Evolutionary conservation across 2,797 vertebrate genomes (phyloP), one percentile per base, ranked within the genome.

Genomic region (Halcyon badia): DNA sequence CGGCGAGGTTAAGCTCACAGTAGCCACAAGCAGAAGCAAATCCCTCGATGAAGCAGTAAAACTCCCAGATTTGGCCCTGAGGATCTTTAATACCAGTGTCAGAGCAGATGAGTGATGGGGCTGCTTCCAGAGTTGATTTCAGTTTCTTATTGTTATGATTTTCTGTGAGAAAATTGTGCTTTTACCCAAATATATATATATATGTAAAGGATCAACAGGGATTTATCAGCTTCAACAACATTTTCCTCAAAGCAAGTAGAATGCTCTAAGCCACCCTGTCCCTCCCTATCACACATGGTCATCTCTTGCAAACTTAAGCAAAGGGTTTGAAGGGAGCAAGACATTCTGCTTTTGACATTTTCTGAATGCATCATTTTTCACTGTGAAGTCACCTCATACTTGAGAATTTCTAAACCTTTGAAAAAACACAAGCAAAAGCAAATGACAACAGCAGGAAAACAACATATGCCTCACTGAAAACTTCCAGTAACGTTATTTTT

Each of bases 321-420:
- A 77, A 49, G n/a, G 66, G 11, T 76, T 22, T 76, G 54, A 86
- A 61, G 62, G 16, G 41, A 89, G 42, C 15, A 72, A 71, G 83
- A 62, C 19, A 26, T 90, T 87, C 57, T 92, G 25, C 20, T 86
- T 94, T 75, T 91, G 61, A 75, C 61, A 69, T 69, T 91, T 89
- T 91, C 82, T 33, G n/a, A 78, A 72, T 61, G 25, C n/a, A 69
- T 81, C 1, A 86, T 94, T 95, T 95, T 97, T 88, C 76, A 76
- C 24, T 19, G 41, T 0, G 2, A 81, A 89, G 57, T 57, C 48
- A 44, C 41, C 31, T 89, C 33, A 62, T 77, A 16, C 18, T 54
- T 90, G 26, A 90, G 31, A 88, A 81, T 83, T 90, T 90, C 26
- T 71, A 71, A 93, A 71, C 9, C 6, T 90, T 90, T 93, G 46